These are phyloP conservation scores for Orchestia grillus DNA, from an alignment of 1,140 invertebrate genomes.

Conservation along the genomic window DNA sequence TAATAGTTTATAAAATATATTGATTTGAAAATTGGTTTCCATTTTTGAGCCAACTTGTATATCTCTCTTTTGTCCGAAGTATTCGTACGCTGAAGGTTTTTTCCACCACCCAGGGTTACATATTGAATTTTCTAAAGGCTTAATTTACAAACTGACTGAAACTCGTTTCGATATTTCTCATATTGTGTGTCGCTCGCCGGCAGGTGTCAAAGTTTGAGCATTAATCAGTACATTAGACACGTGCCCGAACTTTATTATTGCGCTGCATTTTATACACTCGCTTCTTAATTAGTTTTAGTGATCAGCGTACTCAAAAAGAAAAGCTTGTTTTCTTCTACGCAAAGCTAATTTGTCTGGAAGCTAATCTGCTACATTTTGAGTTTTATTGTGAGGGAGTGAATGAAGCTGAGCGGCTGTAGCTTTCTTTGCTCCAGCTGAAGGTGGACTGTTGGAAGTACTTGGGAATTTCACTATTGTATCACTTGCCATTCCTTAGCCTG, in stretches of 20 bases:
- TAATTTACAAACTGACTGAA: too few relatives aligned
- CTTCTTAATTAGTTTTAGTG: background rate
- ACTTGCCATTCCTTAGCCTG: background rate
- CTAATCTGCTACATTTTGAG: background rate
- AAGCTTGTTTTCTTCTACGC: background rate
- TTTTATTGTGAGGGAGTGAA: too few relatives aligned
- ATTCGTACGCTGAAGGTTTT: too few relatives aligned
- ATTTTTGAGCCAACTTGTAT: too few relatives aligned
- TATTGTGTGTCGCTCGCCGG: background rate
- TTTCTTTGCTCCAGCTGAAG: background rate
- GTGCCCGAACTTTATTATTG: background rate
- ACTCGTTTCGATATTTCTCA: background rate
- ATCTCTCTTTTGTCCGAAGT: too few relatives aligned
- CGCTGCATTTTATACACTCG: background rate
- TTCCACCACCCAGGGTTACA: too few relatives aligned
- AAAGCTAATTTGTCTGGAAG: background rate
- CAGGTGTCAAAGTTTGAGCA: background rate
- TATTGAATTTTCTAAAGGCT: too few relatives aligned
- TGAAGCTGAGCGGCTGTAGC: background rate
- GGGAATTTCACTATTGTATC: background rate
- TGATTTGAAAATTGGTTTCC: too few relatives aligned
- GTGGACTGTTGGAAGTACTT: too few relatives aligned
- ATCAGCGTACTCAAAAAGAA: background rate
- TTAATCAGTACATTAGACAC: background rate
- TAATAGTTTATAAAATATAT: too few relatives aligned